These are phyloP conservation scores for Melinaea marsaeus DNA, from an alignment of 2,888 invertebrate species.

Conservation along the genomic window DNA sequence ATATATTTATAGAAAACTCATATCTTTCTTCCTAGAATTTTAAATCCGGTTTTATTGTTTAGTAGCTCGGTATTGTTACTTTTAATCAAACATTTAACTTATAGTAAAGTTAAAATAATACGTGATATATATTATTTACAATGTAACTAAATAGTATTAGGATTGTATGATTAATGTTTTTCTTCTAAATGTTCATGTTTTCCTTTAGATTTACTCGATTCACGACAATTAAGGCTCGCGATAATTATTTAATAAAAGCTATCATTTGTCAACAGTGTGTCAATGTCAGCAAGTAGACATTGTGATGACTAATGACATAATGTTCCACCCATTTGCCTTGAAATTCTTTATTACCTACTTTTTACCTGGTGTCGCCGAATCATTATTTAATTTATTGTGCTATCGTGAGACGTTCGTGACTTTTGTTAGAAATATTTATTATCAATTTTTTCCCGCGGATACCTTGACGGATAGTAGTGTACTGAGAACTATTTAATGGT, in stretches of 20 bases:
- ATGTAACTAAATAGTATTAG: neutral
- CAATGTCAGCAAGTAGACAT: constrained; percentile 69
- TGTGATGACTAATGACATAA: constrained; percentile 70
- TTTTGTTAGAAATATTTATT: constrained; percentile 31
- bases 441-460: too few species aligned
- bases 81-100: neutral
- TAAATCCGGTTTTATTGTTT: neutral
- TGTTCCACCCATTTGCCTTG: constrained; percentile 64
- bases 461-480: too few species aligned
- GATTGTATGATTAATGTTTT: neutral
- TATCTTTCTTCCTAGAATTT: neutral
- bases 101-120: neutral
- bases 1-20: constrained; percentile 18
- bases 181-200: constrained; percentile 32
- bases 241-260: constrained; percentile 74
- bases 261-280: constrained; percentile 70
- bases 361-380: constrained; percentile 64
- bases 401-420: constrained; percentile 46
- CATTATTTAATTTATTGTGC: constrained; percentile 70
- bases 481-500: too few species aligned
- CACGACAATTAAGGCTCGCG: constrained; percentile 47
- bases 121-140: neutral
- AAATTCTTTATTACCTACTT: constrained; percentile 66
- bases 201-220: constrained; percentile 50
- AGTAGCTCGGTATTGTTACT: neutral